Conservation (phyloP, 2,113 vertebrate species). For the Pardalotus punctatus region DNA sequence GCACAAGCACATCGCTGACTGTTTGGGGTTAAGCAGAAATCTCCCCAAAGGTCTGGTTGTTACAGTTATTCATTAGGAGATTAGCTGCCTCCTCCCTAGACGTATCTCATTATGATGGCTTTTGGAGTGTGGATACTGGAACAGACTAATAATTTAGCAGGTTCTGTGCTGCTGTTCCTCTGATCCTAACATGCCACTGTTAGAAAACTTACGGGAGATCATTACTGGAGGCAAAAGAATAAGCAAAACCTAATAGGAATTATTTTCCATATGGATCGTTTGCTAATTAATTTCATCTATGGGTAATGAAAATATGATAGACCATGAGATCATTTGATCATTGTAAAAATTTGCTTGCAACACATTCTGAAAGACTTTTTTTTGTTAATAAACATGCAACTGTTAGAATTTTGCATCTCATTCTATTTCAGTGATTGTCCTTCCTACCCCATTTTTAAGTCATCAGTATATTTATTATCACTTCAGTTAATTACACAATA, state of each 20-base stretch:
- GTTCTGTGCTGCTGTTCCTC: slow-evolving; percentile 1
- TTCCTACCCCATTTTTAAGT: not conserved
- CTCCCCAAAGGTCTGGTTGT: slow-evolving; percentile 7
- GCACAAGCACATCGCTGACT: not conserved
- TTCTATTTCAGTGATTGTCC: not conserved
- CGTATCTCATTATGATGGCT: not conserved
- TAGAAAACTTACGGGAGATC: not conserved
- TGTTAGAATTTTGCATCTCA: not conserved
- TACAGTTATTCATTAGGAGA: slow-evolving; percentile 42
- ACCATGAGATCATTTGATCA: not conserved
- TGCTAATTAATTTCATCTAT: slow-evolving; percentile 2
- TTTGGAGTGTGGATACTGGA: not conserved
- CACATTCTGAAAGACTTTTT: not conserved
- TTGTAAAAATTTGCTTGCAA: not conserved
- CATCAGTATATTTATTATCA: not conserved
- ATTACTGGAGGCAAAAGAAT: not conserved
- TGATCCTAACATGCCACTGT: not conserved
- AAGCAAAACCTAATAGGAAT: not conserved
- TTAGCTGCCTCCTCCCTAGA: slow-evolving; percentile 21
- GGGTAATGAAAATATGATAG: not conserved
- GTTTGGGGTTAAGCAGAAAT: slow-evolving; percentile 34
- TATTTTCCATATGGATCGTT: not conserved
- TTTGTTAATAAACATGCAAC: not conserved
- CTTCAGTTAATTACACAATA: not conserved
- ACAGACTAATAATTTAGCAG: slow-evolving; percentile 30